phyloP scores from a whole-genome alignment of 2,888 invertebrate species.

The Megaustenia siamemsis region DNA sequence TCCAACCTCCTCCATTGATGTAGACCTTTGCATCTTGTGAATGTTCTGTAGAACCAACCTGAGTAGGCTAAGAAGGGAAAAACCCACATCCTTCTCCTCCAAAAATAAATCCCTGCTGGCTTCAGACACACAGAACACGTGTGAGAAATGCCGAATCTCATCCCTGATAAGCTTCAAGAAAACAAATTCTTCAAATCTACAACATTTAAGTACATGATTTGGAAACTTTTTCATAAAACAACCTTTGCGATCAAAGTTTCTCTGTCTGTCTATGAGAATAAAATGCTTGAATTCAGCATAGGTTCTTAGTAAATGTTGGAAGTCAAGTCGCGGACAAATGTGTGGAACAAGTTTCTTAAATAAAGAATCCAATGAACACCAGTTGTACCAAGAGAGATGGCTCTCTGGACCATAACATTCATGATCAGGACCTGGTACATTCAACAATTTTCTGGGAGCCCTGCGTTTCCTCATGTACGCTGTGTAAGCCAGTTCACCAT shows the following conservation, averaged over 20 bases:
- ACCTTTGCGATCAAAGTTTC: slow-evolving; percentile 31
- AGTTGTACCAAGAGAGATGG: slow-evolving; percentile 44
- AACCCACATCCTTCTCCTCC: slow-evolving; percentile 45
- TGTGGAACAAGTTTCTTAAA: slow-evolving; percentile 47
- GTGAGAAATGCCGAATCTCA: slow-evolving; percentile 38
- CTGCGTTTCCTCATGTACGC: slow-evolving; percentile 30
- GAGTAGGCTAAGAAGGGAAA: slow-evolving; percentile 37
- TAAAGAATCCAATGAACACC: slow-evolving; percentile 33
- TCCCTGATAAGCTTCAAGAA: slow-evolving; percentile 47
- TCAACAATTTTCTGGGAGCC: slow-evolving; percentile 1
- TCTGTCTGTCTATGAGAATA: slow-evolving; percentile 34
- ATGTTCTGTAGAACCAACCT: slow-evolving; percentile 28
- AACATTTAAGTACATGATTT: background rate
- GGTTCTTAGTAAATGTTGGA: slow-evolving; percentile 45
- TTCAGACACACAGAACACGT: slow-evolving; percentile 25
- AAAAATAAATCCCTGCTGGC: slow-evolving; percentile 24
- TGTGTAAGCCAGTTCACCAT: slow-evolving; percentile 47
- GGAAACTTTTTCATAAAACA: slow-evolving; percentile 30
- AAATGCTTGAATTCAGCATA: slow-evolving; percentile 48
- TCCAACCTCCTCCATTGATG: background rate
- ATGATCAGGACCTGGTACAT: slow-evolving; percentile 27
- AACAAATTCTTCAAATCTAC: slow-evolving; percentile 43
- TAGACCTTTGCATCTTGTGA: slow-evolving; percentile 40
- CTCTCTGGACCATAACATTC: slow-evolving; percentile 36
- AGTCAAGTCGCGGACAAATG: slow-evolving; percentile 49